phyloP scores from a whole-genome alignment of 2,888 invertebrate genomes.

The Trichogramma dendrolimi region DNA sequence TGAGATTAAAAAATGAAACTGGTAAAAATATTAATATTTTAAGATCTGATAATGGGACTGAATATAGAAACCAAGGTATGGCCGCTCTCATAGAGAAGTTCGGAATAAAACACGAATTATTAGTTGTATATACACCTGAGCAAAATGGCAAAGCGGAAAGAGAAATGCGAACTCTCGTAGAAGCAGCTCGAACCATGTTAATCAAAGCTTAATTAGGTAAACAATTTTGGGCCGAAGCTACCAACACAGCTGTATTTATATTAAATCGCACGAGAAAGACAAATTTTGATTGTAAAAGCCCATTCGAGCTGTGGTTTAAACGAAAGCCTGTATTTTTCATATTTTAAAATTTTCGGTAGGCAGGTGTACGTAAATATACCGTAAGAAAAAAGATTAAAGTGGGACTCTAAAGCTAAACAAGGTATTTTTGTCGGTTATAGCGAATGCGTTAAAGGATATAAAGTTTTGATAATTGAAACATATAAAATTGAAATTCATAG shows the following conservation, averaged over 20 bases:
- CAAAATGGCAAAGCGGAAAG: not conserved
- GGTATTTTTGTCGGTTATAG: too few species aligned
- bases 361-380: too few species aligned
- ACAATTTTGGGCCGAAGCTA: not conserved
- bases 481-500: too few species aligned
- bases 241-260: not conserved
- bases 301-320: too few species aligned
- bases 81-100: not conserved
- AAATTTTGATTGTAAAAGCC: too few species aligned
- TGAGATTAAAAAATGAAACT: not conserved
- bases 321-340: too few species aligned
- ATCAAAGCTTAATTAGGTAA: not conserved
- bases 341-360: too few species aligned
- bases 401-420: too few species aligned
- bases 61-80: not conserved
- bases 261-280: not conserved
- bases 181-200: not conserved
- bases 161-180: not conserved
- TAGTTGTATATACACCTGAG: not conserved
- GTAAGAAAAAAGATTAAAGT: too few species aligned
- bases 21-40: not conserved
- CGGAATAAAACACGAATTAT: not conserved
- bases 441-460: too few species aligned
- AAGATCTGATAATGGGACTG: conserved; percentile 5
- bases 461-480: too few species aligned